Base-by-base conservation (phyloP, 2,797 vertebrate genomes). In the Microctenopoma stevenorrisi region DNA sequence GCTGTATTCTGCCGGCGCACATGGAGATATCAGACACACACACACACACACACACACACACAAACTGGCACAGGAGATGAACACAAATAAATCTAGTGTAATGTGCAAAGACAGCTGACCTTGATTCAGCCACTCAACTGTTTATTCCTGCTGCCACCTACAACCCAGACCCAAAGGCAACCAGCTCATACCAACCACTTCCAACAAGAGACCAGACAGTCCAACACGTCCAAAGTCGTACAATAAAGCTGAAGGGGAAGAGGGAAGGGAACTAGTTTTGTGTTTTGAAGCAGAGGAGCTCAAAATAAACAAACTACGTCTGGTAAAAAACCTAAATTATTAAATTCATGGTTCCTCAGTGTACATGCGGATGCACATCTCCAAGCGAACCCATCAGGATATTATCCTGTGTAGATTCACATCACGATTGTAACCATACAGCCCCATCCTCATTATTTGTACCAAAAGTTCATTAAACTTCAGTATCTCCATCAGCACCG, bases 21-120 rank as follows among this genome's bases (percentile, higher is more conserved):
- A 55, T 7, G 3, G 37, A 73, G 64, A 85, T 49, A 72, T 58
- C 53, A 48, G 22, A 69, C 56, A 62, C 55, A 58, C 63, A 26
- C 9, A 4, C 48, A 60, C 58, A 25, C 44, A 25, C 44, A 63
- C 63, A 58, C 9, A 52, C 53, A 66, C 18, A n/a, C 40, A 40
- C 7, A 52, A 2, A 0, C 49, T 25, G 35, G 37, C 63, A 63
- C 59, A 50, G 51, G 44, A 61, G 64, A 76, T 60, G 79, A 63
- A 66, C 59, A 43, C 64, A 70, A 71, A 78, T 64, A 75, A 72
- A 81, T 73, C 43, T 30, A 68, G 79, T 50, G 44, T 82, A 82
- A 92, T 81, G 64, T 47, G 44, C 53, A 61, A 63, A 75, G 89
- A 88, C 86, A 87, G 85, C 78, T 90, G 88, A 89, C 86, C 86